Base-by-base conservation (phyloP, 2,113 vertebrate species). In the Agapornis roseicollis region DNA sequence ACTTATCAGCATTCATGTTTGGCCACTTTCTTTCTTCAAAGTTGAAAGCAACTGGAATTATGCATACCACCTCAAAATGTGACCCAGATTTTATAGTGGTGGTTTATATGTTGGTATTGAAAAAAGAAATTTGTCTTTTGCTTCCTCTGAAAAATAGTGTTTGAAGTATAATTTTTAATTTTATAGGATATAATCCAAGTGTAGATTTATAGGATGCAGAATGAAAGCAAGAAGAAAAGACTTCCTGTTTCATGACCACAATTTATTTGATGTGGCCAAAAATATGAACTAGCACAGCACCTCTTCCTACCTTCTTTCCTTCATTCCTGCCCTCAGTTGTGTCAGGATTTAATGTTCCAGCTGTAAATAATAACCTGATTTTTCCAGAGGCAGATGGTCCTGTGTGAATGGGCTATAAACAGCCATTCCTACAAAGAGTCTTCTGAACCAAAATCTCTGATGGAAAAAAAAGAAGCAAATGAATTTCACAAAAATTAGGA, bases 31-130 rank as follows among this genome's bases (percentile, higher is more conserved):
- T 83, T 28, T 65, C 89, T 97, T 95, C 81, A 66, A 85, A 94
- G 79, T 78, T 88, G 68, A 97, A 95, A 93, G 81, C 60, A 90
- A 65, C 46, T 47, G 35, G 71, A 91, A 94, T 96, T 96, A 85
- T 78, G 64, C 79, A 91, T 71, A 85, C 46, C 80, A 88, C 66
- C 44, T 66, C 78, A 89, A 91, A 96, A 89, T 2, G 10, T 66
- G 91, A 92, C 93, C 93, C 73, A 87, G 89, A 92, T 93, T 95
- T 85, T 72, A 39, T 22, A 77, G 58, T 9, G 35, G 14, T 85
- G n/a, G 68, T 66, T 87, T 94, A 29, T 89, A 44, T 28, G 11
- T 41, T 58, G 39, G 22, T 81, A 73, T 11, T 73, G 23, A 70
- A 77, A 88, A 86, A 70, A 82, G 7, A 80, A 85, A 89, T 58